Evolutionary conservation across 2,888 invertebrate genomes (phyloP).

Genomic region (Eulithis prunata): DNA sequence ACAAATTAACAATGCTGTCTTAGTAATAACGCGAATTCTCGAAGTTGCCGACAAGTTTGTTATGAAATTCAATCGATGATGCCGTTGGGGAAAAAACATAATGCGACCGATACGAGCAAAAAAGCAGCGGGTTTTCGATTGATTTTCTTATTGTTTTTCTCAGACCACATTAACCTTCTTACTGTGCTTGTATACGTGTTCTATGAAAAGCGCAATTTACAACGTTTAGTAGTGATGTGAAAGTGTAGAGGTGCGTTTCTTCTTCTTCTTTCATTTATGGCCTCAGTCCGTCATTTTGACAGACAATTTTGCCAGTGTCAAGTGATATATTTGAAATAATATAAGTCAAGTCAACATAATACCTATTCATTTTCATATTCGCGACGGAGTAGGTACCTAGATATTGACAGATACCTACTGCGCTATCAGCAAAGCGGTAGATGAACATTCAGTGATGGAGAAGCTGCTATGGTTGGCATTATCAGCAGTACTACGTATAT

Average conservation of each 20-base stretch:
- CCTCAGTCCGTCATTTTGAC: too few relatives aligned
- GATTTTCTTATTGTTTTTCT: conserved; percentile 56
- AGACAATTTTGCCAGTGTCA: too few relatives aligned
- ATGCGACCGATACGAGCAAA: conserved; percentile 48
- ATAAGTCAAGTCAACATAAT: conserved; percentile 42
- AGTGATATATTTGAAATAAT: too few relatives aligned
- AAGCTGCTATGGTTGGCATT: conserved; percentile 57
- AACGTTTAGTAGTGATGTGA: conserved; percentile 35
- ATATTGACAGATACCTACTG: conserved; percentile 75
- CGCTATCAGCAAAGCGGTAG: conserved; percentile 61
- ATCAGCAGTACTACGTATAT: too few relatives aligned
- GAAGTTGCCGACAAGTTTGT: conserved; percentile 58
- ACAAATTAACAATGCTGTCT: conserved; percentile 60
- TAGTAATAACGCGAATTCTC: conserved; percentile 56
- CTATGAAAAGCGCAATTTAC: conserved; percentile 48
- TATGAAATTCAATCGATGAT: conserved; percentile 52
- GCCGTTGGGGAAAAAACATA: conserved; percentile 43
- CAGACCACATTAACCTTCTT: conserved; percentile 24
- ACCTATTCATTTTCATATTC: conserved; percentile 55
- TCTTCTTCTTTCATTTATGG: too few relatives aligned
- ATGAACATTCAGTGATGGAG: conserved; percentile 63
- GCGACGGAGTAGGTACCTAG: conserved; percentile 51
- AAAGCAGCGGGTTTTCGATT: conserved; percentile 55
- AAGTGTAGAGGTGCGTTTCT: conserved; percentile 46
- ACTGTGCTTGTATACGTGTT: conserved; percentile 30